Conservation (phyloP, 35 echinoderm and acorn worm species). For the Heliocidaris tuberculata region DNA sequence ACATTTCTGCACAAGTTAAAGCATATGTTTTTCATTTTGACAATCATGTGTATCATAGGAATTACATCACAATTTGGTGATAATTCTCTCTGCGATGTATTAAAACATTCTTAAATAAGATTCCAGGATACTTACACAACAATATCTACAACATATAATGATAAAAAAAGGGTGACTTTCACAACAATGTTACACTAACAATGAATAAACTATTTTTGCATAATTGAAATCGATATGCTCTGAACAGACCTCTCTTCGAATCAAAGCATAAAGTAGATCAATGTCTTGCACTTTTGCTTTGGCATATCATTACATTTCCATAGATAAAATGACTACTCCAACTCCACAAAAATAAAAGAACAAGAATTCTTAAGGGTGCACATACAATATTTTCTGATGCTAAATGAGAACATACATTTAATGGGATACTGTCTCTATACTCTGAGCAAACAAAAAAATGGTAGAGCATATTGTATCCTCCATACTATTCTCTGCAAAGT, state of each 20-base stretch:
- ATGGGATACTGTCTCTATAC: neutral
- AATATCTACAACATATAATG: neutral
- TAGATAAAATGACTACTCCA: neutral
- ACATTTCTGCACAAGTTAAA: constrained; percentile 6
- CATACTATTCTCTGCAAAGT: neutral
- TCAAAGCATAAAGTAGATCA: neutral
- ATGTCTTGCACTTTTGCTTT: neutral
- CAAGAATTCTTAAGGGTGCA: neutral
- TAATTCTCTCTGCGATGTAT: neutral
- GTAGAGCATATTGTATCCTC: neutral
- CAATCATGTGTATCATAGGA: neutral
- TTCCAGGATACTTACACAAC: neutral
- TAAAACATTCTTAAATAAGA: constrained; percentile 14
- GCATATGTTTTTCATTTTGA: neutral
- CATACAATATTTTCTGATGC: neutral
- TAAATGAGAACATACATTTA: neutral
- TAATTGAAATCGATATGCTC: neutral
- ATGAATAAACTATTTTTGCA: neutral
- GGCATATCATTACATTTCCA: neutral
- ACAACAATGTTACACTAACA: neutral
- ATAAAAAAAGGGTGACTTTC: neutral
- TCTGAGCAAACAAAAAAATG: neutral
- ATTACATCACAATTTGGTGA: neutral
- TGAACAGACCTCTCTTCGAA: neutral
- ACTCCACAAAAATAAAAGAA: neutral